Conservation (phyloP, 2,113 vertebrate species). For the Mesembrinibis cayennensis region DNA sequence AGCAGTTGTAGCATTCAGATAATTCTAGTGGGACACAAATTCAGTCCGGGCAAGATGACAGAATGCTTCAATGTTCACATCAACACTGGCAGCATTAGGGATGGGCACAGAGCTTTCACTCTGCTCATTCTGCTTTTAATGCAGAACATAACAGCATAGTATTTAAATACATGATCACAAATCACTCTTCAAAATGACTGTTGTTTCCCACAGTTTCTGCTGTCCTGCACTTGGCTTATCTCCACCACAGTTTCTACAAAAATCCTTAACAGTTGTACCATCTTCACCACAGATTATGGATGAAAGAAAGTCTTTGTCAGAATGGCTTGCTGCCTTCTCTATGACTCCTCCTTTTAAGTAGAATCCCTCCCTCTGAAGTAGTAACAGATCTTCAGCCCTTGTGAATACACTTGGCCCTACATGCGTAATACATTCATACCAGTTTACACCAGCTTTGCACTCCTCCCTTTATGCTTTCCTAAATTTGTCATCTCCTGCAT, state of each 20-base stretch:
- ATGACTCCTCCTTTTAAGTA: background rate
- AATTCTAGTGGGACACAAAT: background rate
- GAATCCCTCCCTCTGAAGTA: background rate
- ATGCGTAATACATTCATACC: background rate
- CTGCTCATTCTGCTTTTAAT: background rate
- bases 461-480: background rate
- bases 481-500: background rate
- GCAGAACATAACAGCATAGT: background rate
- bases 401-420: background rate
- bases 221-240: no score
- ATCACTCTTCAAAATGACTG: background rate
- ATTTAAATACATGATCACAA: background rate
- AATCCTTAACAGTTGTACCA: background rate
- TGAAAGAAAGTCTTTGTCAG: background rate
- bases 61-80: background rate
- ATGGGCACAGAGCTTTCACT: background rate
- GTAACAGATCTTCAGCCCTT: background rate
- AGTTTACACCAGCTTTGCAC: background rate
- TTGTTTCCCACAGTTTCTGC: background rate
- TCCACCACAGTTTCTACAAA: background rate
- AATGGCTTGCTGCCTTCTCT: background rate
- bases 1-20: background rate
- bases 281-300: background rate
- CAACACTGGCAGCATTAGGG: background rate
- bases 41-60: background rate